Conservation (phyloP, 2,113 vertebrate species). For the Symphodus melops region DNA sequence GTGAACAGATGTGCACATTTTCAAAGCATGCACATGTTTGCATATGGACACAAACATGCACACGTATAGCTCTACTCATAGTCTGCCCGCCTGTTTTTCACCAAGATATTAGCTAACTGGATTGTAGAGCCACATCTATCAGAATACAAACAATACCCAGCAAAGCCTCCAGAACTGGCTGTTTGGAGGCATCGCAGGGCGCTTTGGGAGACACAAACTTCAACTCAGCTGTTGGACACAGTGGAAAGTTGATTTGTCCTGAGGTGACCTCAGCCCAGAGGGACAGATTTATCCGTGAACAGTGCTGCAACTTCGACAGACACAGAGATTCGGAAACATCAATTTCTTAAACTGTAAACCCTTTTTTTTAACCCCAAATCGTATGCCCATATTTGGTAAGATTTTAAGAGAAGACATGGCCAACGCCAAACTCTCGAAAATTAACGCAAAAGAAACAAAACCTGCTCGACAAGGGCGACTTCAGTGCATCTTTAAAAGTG, state of each 20-base stretch:
- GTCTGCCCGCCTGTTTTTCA: slow-evolving; percentile 16
- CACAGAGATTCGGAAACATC: neutral
- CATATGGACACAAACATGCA: neutral
- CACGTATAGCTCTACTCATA: slow-evolving; percentile 10
- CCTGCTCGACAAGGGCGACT: neutral
- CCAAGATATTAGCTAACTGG: slow-evolving; percentile 20
- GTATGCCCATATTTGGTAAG: neutral
- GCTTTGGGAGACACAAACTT: slow-evolving; percentile 5
- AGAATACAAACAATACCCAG: slow-evolving; percentile 4
- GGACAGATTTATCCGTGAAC: slow-evolving; percentile 10
- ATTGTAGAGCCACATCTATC: slow-evolving; percentile 9
- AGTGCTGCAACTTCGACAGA: neutral
- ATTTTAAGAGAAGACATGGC: neutral
- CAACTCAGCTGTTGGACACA: neutral
- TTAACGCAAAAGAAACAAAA: neutral
- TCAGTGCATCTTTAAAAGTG: neutral
- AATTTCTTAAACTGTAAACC: neutral
- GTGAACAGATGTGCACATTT: neutral
- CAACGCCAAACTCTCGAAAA: neutral
- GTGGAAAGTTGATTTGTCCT: slow-evolving; percentile 19
- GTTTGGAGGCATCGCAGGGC: slow-evolving; percentile 1
- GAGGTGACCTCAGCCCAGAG: slow-evolving; percentile 18
- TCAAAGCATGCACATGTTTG: neutral
- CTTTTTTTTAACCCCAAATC: neutral
- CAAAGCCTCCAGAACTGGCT: neutral